phyloP scores from a whole-genome alignment of 2,888 invertebrate species.

The Dynastes tityus region DNA sequence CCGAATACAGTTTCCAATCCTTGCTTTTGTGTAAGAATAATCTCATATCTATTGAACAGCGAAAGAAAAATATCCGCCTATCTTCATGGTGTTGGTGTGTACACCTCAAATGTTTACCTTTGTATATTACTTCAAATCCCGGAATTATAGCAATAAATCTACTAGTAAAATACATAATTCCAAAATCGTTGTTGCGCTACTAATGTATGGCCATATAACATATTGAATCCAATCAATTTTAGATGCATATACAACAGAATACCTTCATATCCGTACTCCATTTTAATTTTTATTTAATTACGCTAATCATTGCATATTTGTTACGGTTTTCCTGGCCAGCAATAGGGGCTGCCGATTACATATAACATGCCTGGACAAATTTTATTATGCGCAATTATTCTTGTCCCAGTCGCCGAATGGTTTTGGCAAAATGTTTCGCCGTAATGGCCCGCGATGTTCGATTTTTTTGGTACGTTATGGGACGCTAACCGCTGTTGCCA shows the following conservation, averaged over 20 bases:
- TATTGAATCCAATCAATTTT: no score
- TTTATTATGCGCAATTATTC: slow-evolving; percentile 33
- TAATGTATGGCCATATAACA: no score
- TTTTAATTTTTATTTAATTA: slow-evolving; percentile 36
- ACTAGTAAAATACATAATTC: no score
- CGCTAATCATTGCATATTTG: slow-evolving; percentile 22
- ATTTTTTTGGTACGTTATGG: slow-evolving; percentile 7
- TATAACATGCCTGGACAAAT: background rate
- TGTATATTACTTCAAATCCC: background rate
- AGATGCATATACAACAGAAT: background rate
- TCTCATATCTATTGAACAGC: no score
- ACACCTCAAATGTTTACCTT: no score
- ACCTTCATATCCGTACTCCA: background rate
- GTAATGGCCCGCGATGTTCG: slow-evolving; percentile 1
- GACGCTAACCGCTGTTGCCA: background rate
- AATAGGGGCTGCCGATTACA: background rate
- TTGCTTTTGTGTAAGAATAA: no score
- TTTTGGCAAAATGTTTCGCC: background rate
- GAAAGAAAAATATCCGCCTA: no score
- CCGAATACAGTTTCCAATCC: no score
- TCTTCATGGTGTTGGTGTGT: no score
- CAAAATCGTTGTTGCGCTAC: no score
- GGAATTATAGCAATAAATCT: no score
- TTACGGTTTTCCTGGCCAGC: background rate
- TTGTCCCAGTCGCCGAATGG: background rate